Evolutionary conservation across 2,797 vertebrate species (phyloP).

Genomic region (Acrossocheilus wenchowensis): DNA sequence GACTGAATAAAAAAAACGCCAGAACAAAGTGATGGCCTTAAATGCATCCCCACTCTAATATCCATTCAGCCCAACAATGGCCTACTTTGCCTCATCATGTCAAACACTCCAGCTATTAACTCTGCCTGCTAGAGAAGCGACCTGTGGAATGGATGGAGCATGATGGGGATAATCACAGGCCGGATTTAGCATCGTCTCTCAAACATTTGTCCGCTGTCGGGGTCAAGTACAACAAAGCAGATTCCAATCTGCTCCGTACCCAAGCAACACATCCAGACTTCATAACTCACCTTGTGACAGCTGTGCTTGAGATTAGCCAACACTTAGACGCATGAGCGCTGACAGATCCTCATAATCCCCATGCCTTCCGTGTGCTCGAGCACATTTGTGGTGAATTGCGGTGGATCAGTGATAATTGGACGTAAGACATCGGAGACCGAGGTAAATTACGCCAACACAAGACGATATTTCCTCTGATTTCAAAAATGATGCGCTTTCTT

Average conservation of each 20-base stretch:
- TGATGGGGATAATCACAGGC: slow-evolving; percentile 31
- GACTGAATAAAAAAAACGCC: slow-evolving; percentile 29
- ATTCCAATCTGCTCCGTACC: slow-evolving; percentile 31
- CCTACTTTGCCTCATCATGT: slow-evolving; percentile 34
- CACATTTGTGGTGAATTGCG: slow-evolving; percentile 65
- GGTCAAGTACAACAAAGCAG: slow-evolving; percentile 47
- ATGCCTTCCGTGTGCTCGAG: slow-evolving; percentile 46
- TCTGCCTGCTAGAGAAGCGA: slow-evolving; percentile 28
- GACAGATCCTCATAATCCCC: slow-evolving; percentile 50
- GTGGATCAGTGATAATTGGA: slow-evolving; percentile 77
- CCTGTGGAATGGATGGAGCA: slow-evolving; percentile 30
- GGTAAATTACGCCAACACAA: slow-evolving; percentile 78
- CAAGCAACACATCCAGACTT: slow-evolving; percentile 32
- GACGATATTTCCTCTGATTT: slow-evolving; percentile 78
- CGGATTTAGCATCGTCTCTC: slow-evolving; percentile 14
- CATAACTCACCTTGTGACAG: slow-evolving; percentile 41
- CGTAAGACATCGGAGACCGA: slow-evolving; percentile 74
- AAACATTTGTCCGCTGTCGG: slow-evolving; percentile 13
- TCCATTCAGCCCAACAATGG: slow-evolving; percentile 29
- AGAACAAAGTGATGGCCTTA: slow-evolving; percentile 37
- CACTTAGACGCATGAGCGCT: slow-evolving; percentile 11
- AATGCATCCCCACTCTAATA: slow-evolving; percentile 39
- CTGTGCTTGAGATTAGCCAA: slow-evolving; percentile 40
- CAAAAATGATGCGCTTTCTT: slow-evolving; percentile 77
- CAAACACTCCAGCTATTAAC: slow-evolving; percentile 44